Evolutionary conservation across 2,888 invertebrate genomes (phyloP), one percentile per base, ranked within the genome.

Genomic region (Apamea anceps): DNA sequence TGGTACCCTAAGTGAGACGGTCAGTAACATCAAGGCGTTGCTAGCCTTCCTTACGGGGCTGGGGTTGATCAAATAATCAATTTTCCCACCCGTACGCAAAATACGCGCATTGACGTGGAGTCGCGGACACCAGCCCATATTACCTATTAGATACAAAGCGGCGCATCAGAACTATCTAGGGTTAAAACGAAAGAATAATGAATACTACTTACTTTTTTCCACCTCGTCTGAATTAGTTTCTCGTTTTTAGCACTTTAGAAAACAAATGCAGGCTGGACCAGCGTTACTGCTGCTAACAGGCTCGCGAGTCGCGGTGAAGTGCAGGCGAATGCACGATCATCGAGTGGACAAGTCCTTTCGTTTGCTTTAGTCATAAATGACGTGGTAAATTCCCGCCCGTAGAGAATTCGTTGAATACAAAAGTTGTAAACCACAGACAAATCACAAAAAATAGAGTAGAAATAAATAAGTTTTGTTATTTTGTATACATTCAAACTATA

Each of bases 331-430:
- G 21, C 54, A 54, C 28, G 42, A 21, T 45, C 21, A 66, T 8
- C 21, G 15, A 65, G 13, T 57, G n/a, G 12, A 63, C 72, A 25
- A 54, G 10, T 10, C 8, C 8, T 32, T 54, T 37, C 54, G 7
- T 57, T 32, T n/a, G n/a, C n/a, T n/a, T n/a, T n/a, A n/a, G n/a
- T n/a, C n/a, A n/a, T n/a, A n/a, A n/a, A n/a, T n/a, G 15, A 65
- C 54, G 37, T 51, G 51, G 79, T 79, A 63, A 79, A 42, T 68
- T 63, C 77, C 77, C 77, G 51, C 18, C 77, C 77, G 42, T 77
- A 77, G 76, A 77, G 32, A 15, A 76, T 51, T 63, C n/a, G 37
- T 51, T 21, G 21, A 48, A 74, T 32, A 32, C 32, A 12, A 42
- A 32, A 57, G 62, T 62, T 62, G 15, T 21, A n/a, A 28, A 63